Base-by-base conservation (phyloP, 1,140 invertebrate species). In the Sweltsa coloradensis region DNA sequence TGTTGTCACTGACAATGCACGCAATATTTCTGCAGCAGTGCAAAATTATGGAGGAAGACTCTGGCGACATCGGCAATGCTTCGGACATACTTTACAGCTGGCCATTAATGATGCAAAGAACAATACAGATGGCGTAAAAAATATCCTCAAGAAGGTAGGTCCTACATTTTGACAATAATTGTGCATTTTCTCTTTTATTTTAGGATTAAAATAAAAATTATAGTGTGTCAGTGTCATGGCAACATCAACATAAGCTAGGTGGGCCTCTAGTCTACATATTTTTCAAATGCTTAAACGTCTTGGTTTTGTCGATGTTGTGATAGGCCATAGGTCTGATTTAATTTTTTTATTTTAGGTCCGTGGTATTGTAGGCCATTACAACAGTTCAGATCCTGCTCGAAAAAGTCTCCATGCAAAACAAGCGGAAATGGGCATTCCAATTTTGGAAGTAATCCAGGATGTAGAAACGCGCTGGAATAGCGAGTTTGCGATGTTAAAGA, bases 31-130 rank as follows among this genome's bases (percentile, higher is more conserved):
- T 24, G 16, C 24, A 27, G 47, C 47, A 37, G 23, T 49, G 22
- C 13, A 37, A 2, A 49, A 41, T 14, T 27, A 16, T 37, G 23
- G 16, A 37, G 16, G 23, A 22, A 19, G 18, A n/a, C 5, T 7
- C 36, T 51, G 21, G 27, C 36, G 21, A 27, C 7, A 29, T 24
- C 1, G 43, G 18, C 23, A 36, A n/a, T 51, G 50, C 27, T 51
- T 51, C 39, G 47, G 34, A 14, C 50, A 51, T 37, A 51, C 50
- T 26, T 49, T 51, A 25, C 50, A 51, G 27, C 46, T 51, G 22
- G 24, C 21, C 5, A 34, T 51, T 0, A 41, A 34, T n/a, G 25
- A 49, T 37, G 36, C 36, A 19, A 37, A 37, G 36, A 37, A 37
- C 16, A 22, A 16, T 19, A 37, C 36, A 37, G 23, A 16, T 37